Evolutionary conservation across 2,888 invertebrate species (phyloP).

Genomic region (Criorhina ranunculi): DNA sequence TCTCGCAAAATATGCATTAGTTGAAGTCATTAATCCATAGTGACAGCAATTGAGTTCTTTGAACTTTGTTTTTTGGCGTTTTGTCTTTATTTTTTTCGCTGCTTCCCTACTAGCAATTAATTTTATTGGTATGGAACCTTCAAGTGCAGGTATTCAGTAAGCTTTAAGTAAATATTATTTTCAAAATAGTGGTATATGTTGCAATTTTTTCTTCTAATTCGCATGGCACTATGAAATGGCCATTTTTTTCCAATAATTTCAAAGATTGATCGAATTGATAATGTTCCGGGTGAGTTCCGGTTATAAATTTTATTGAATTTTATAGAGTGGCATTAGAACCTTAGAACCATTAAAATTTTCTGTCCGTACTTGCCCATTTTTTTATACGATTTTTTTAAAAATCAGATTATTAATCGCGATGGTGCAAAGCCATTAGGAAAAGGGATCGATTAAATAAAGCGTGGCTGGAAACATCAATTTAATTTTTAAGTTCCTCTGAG

Average conservation of each 20-base stretch:
- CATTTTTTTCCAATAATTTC: too few relatives aligned
- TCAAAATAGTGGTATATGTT: background rate
- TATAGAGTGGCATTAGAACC: background rate
- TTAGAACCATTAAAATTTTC: constrained; percentile 1
- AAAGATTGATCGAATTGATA: background rate
- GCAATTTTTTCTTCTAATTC: background rate
- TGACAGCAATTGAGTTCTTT: background rate
- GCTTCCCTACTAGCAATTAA: background rate
- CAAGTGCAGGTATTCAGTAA: background rate
- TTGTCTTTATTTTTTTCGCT: background rate
- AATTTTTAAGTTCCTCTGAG: too few relatives aligned
- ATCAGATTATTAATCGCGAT: background rate
- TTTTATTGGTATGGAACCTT: too few relatives aligned
- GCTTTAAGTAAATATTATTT: background rate
- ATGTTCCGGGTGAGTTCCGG: background rate
- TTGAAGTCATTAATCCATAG: too few relatives aligned
- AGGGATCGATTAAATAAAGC: background rate
- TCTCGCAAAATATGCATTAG: too few relatives aligned
- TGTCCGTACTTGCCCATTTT: too few relatives aligned
- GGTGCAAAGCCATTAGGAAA: background rate
- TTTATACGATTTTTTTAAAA: too few relatives aligned
- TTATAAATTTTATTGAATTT: too few relatives aligned
- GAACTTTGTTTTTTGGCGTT: too few relatives aligned
- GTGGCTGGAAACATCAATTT: too few relatives aligned
- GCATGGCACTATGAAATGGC: background rate